phyloP scores from a whole-genome alignment of 2,113 vertebrate genomes.

The Numenius arquata region DNA sequence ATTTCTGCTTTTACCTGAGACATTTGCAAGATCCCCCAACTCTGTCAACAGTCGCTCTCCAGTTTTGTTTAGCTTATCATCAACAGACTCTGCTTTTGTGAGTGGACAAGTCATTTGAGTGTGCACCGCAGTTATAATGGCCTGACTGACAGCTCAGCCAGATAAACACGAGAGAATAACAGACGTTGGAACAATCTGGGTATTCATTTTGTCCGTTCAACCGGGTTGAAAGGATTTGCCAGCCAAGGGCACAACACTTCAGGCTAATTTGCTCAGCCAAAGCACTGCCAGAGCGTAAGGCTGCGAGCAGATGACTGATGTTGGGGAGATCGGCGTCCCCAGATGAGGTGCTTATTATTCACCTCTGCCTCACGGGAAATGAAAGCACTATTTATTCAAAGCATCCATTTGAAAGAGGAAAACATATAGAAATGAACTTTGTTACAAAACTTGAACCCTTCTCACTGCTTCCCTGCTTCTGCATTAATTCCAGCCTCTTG shows the following conservation, averaged over 20 bases:
- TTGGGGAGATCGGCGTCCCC: constrained; percentile 28
- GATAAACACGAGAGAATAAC: constrained; percentile 83
- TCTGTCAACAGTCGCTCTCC: constrained; percentile 55
- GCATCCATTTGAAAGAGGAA: constrained; percentile 49
- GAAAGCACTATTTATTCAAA: constrained; percentile 44
- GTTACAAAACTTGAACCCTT: constrained; percentile 37
- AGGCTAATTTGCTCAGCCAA: constrained; percentile 84
- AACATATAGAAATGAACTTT: constrained; percentile 60
- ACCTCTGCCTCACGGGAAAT: constrained; percentile 64
- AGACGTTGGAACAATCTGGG: constrained; percentile 75
- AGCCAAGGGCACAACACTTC: constrained; percentile 85
- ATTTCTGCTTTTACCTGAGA: constrained; percentile 45
- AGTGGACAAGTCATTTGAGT: constrained; percentile 84
- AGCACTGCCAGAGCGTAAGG: constrained; percentile 67
- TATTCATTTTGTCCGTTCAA: constrained; percentile 87
- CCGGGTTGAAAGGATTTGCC: constrained; percentile 86
- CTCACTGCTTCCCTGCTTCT: neutral
- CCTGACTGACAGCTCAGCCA: constrained; percentile 82
- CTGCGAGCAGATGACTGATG: constrained; percentile 66
- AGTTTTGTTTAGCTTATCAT: constrained; percentile 75
- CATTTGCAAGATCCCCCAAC: constrained; percentile 46
- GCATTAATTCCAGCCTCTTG: neutral
- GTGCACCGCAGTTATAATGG: constrained; percentile 79
- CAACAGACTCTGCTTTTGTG: constrained; percentile 74
- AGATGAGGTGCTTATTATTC: constrained; percentile 53